Conservation (phyloP, 1,140 invertebrate species). For the Nylanderia fulva region DNA sequence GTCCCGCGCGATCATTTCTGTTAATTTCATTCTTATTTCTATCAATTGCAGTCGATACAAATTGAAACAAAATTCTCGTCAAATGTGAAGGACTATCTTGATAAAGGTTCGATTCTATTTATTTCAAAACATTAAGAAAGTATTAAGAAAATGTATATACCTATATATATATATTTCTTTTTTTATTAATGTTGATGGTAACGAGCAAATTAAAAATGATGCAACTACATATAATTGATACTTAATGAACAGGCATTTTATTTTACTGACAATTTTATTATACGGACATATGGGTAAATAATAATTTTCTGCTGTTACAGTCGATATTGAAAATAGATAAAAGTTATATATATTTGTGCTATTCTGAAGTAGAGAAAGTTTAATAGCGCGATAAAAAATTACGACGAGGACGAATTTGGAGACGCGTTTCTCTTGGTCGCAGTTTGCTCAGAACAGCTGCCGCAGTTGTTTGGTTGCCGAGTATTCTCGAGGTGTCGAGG, state of each 20-base stretch:
- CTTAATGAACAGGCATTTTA: not conserved
- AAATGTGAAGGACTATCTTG: not conserved
- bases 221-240: not conserved
- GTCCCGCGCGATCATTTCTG: not conserved
- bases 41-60: not conserved
- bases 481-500: constrained; percentile 66
- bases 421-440: constrained; percentile 1
- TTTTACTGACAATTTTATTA: no score
- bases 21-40: not conserved
- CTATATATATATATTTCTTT: no score
- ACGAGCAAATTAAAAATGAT: no score
- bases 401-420: constrained; percentile 58
- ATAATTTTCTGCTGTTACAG: not conserved
- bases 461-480: constrained; percentile 79
- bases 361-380: not conserved
- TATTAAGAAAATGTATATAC: no score
- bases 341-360: not conserved
- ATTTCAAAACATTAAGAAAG: not conserved
- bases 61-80: not conserved
- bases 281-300: not conserved
- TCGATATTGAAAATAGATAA: not conserved
- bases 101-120: not conserved
- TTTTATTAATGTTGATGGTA: no score
- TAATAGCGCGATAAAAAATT: not conserved
- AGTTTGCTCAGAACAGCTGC: constrained; percentile 74